Percentiles rank a stretch among this genome's conserved stretches.
phyloP scores from a whole-genome alignment of 2,113 vertebrate species.

The Pseudopodoces humilis region DNA sequence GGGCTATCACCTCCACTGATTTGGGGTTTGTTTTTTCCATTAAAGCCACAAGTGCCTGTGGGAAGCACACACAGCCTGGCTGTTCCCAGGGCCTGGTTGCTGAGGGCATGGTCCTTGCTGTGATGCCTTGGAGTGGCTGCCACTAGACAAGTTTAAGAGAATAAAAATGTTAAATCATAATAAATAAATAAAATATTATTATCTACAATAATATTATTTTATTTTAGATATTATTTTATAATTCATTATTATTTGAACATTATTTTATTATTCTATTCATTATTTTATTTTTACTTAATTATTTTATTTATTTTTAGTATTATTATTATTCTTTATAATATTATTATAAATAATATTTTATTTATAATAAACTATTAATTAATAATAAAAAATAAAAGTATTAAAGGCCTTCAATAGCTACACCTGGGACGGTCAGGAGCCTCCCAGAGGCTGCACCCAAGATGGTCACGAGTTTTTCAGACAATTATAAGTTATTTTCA shows the following conservation, averaged over 20 bases:
- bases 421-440: neutral
- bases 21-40: neutral
- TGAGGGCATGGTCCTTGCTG: neutral
- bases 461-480: accelerated
- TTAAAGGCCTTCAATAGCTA: neutral
- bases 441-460: neutral
- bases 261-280: no score
- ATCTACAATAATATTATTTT: no score
- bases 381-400: neutral
- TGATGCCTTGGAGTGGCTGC: neutral
- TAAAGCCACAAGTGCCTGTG: neutral
- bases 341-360: no score
- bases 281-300: no score
- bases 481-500: neutral
- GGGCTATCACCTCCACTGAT: neutral
- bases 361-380: no score
- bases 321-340: no score
- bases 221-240: no score
- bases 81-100: neutral
- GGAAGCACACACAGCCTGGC: neutral
- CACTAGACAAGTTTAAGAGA: neutral
- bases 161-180: neutral
- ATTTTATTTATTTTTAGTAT: no score
- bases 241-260: no score
- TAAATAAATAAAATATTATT: no score